Base-by-base conservation (phyloP, 2,113 vertebrate species). In the Meleagris gallopavo region DNA sequence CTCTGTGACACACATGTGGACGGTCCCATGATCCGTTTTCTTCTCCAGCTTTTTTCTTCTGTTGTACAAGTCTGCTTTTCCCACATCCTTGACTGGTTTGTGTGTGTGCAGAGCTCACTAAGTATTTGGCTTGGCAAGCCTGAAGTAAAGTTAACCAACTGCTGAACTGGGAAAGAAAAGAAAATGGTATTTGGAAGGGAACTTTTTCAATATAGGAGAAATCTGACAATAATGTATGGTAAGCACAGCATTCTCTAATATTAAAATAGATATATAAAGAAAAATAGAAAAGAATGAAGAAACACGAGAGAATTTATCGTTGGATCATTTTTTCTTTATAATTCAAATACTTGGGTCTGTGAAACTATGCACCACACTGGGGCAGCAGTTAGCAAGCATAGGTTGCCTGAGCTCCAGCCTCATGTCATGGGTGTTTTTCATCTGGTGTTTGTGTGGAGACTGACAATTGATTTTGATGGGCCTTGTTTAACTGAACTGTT, bases 301-400 rank as follows among this genome's bases (percentile, higher is more conserved):
- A 77, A 36, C 46, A 6, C 4, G 45, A 66, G 45, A 13, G 10
- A 55, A 10, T 10, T 10, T 19, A 27, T 74, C 65, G 12, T 38
- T 16, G 50, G 29, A 41, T 60, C 1, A 24, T 71, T 90, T 86
- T 46, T 79, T 50, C 40, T 72, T 38, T 36, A 38, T 84, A 21
- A 87, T 95, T 8, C 70, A 45, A 70, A 34, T 70, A 60, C 9
- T 61, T 81, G 3, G 2, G 30, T 70, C 79, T 78, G 93, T 96
- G 97, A 96, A 94, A 97, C 34, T 74, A 86, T 58, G 36, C 15
- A 94, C 96, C 97, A 98, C 97, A 97, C 48, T 54, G 97, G 92
- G 97, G 97, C 97, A 98, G 96, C 95, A 97, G 96, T 96, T 89
- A 94, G 95, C 96, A 98, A 97, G 95, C 89, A 13, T 62, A 89